A percentile compares a stretch with the other conserved stretches of the same genome.
Evolutionary conservation across 2,797 vertebrate species (phyloP).

Genomic region (Babyrousa celebensis): DNA sequence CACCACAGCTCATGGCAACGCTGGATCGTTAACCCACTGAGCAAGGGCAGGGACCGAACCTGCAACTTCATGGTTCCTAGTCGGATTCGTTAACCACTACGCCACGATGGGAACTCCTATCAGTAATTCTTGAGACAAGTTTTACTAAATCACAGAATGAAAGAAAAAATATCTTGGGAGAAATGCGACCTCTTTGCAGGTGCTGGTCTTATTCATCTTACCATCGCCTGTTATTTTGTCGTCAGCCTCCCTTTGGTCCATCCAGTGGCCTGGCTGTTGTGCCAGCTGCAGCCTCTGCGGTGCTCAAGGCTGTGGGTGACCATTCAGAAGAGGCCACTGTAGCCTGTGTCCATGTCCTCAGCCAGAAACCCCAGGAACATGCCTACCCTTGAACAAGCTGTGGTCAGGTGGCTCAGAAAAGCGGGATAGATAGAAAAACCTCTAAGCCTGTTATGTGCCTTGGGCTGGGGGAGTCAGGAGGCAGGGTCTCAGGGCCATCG

Average conservation of each 20-base stretch:
- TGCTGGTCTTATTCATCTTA: neutral
- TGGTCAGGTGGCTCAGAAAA: neutral
- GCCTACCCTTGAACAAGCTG: accelerated
- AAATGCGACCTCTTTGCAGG: neutral
- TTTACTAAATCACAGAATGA: neutral
- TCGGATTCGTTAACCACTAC: too few species aligned
- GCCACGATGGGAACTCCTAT: too few species aligned
- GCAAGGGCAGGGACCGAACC: too few species aligned
- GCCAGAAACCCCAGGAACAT: neutral
- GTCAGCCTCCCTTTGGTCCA: too few species aligned
- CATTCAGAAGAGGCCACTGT: too few species aligned
- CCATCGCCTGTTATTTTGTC: accelerated
- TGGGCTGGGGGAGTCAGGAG: too few species aligned
- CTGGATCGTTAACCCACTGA: too few species aligned
- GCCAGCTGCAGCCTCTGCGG: accelerated
- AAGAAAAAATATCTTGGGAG: neutral
- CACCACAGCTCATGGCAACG: too few species aligned
- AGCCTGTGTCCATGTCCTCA: neutral
- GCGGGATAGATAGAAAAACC: too few species aligned
- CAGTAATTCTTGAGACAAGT: neutral
- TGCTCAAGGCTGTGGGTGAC: neutral
- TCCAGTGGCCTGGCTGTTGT: accelerated
- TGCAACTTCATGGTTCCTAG: too few species aligned
- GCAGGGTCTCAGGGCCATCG: accelerated
- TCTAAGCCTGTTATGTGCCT: neutral